Evolutionary conservation across 1,140 invertebrate species (phyloP).

Genomic region (Sycobia sp.): DNA sequence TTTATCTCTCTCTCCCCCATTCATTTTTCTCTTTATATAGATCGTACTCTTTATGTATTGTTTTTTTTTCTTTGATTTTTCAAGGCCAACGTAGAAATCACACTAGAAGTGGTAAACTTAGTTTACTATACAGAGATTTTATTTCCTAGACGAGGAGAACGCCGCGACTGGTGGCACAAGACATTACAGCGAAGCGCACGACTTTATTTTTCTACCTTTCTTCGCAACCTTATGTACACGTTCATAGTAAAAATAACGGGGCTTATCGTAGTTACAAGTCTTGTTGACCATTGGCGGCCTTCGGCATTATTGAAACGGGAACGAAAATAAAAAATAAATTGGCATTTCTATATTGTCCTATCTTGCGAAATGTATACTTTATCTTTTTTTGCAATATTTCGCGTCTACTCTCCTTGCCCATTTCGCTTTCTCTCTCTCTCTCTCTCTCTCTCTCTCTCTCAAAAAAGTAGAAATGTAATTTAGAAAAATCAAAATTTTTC

Average conservation of each 20-base stretch:
- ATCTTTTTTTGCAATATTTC: too few species aligned
- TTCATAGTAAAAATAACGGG: constrained; percentile 30
- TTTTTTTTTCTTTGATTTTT: constrained; percentile 58
- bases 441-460: too few species aligned
- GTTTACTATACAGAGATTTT: constrained; percentile 39
- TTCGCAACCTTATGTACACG: constrained; percentile 32
- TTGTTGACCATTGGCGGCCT: constrained; percentile 24
- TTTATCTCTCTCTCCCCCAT: constrained; percentile 6
- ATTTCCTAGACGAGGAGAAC: constrained; percentile 44
- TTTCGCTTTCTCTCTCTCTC: too few species aligned
- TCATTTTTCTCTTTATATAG: constrained; percentile 35
- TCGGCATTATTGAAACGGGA: constrained; percentile 13
- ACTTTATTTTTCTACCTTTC: constrained; percentile 18
- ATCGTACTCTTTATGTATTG: constrained; percentile 37
- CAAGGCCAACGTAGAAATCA: constrained; percentile 61
- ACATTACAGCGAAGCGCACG: constrained; percentile 25
- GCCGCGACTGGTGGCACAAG: constrained; percentile 30
- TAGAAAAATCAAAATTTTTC: constrained; percentile 1
- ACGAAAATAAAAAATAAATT: constrained; percentile 1
- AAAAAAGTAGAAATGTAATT: constrained; percentile 2
- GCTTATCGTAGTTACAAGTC: constrained; percentile 22
- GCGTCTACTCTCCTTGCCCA: too few species aligned
- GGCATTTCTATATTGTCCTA: not conserved
- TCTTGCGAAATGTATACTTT: not conserved
- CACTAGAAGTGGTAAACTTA: constrained; percentile 55